phyloP scores from a whole-genome alignment of 2,888 invertebrate genomes.

The Acanthococcus lagerstroemiae region DNA sequence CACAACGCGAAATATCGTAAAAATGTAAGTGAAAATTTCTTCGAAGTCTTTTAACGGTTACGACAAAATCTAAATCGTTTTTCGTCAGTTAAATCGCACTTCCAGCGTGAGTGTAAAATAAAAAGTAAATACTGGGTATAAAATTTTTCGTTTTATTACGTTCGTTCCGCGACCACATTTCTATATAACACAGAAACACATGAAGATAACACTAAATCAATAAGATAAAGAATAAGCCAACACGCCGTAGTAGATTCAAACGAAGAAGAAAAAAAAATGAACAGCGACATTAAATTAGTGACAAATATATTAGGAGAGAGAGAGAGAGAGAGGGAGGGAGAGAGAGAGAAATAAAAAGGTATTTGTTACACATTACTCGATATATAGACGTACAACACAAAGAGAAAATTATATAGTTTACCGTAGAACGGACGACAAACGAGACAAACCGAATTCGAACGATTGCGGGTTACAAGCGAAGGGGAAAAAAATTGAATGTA shows the following conservation, averaged over 20 bases:
- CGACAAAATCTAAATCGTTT: not conserved
- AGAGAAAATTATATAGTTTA: not conserved
- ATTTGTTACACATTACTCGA: not conserved
- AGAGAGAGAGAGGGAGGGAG: too few relatives aligned
- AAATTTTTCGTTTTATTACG: not conserved
- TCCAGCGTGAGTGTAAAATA: not conserved
- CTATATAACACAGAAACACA: too few relatives aligned
- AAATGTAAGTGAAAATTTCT: not conserved
- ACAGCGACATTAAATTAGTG: not conserved
- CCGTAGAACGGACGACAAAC: not conserved
- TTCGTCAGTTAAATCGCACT: not conserved
- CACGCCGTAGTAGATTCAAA: not conserved
- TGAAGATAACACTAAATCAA: too few relatives aligned
- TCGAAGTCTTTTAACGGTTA: not conserved
- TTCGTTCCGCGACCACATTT: too few relatives aligned
- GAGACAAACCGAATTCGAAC: not conserved
- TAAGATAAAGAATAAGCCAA: not conserved
- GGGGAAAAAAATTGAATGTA: not conserved
- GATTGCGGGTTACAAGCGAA: not conserved
- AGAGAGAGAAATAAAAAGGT: too few relatives aligned
- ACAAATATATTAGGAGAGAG: not conserved
- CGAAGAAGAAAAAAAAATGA: too few relatives aligned
- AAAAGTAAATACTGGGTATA: not conserved
- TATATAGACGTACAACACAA: not conserved
- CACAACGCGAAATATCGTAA: not conserved